Percentiles rank a stretch among this genome's conserved stretches.
These are phyloP conservation scores for Lomographa bimaculata DNA, from an alignment of 2,888 invertebrate genomes.

Conservation along the genomic window DNA sequence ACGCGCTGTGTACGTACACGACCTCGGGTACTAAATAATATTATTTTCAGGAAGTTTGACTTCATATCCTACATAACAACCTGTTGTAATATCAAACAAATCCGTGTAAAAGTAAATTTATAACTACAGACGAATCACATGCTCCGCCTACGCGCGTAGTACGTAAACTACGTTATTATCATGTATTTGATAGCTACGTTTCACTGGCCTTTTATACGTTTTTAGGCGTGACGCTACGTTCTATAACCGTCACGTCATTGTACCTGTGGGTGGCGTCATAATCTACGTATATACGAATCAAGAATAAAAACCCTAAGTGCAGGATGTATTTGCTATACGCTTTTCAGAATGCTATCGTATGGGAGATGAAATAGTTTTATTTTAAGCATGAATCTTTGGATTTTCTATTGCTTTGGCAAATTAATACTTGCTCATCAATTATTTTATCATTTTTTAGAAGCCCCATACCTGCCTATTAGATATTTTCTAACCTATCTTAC, in stretches of 20 bases:
- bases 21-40: not conserved
- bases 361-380: too few relatives aligned
- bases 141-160: not conserved
- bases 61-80: slow-evolving; percentile 9
- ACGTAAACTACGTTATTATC: slow-evolving; percentile 5
- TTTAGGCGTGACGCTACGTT: slow-evolving; percentile 1
- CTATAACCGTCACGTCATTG: not conserved
- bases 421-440: too few relatives aligned
- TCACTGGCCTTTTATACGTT: not conserved
- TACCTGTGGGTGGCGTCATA: not conserved
- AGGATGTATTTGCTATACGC: too few relatives aligned
- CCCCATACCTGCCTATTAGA: too few relatives aligned
- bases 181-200: slow-evolving; percentile 2
- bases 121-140: slow-evolving; percentile 5
- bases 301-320: too few relatives aligned
- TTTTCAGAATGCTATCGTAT: too few relatives aligned
- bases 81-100: not conserved
- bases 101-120: slow-evolving; percentile 6
- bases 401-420: too few relatives aligned
- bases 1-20: too few relatives aligned
- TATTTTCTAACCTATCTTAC: too few relatives aligned
- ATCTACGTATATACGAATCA: too few relatives aligned
- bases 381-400: too few relatives aligned
- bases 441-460: too few relatives aligned
- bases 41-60: slow-evolving; percentile 11